Conservation (phyloP, 2,113 vertebrate species). For the Poeciliopsis retropinna region DNA sequence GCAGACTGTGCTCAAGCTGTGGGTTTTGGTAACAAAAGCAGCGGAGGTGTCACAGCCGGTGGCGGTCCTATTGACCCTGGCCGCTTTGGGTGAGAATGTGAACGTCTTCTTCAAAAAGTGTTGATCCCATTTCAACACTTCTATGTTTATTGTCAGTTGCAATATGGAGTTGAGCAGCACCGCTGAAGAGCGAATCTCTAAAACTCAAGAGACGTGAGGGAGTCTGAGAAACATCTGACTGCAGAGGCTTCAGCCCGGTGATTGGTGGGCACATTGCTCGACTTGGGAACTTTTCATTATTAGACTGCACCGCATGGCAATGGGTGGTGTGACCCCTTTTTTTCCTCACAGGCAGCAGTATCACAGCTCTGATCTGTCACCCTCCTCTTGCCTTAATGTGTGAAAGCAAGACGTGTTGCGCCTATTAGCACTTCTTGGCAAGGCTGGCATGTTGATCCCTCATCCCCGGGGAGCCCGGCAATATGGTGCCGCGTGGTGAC, state of each 20-base stretch:
- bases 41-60: constrained; percentile 59
- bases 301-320: constrained; percentile 67
- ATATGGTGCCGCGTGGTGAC: constrained; percentile 83
- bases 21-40: constrained; percentile 55
- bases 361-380: constrained; percentile 88
- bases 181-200: constrained; percentile 10
- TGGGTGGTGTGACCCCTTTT: constrained; percentile 69
- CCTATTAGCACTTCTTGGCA: constrained; percentile 88
- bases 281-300: constrained; percentile 70
- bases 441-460: constrained; percentile 84
- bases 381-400: constrained; percentile 86
- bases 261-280: constrained; percentile 56
- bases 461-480: constrained; percentile 80
- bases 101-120: constrained; percentile 52
- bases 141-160: constrained; percentile 69
- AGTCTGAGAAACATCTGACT: constrained; percentile 39
- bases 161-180: constrained; percentile 62
- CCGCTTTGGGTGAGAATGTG: constrained; percentile 48
- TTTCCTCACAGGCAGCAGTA: constrained; percentile 79
- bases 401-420: constrained; percentile 89
- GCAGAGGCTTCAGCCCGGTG: constrained; percentile 29
- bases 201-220: constrained; percentile 14
- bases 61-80: constrained; percentile 65
- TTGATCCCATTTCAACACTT: constrained; percentile 63
- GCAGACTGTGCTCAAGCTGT: constrained; percentile 44